phyloP scores from a whole-genome alignment of 2,888 invertebrate genomes.

The Sturmia bella region DNA sequence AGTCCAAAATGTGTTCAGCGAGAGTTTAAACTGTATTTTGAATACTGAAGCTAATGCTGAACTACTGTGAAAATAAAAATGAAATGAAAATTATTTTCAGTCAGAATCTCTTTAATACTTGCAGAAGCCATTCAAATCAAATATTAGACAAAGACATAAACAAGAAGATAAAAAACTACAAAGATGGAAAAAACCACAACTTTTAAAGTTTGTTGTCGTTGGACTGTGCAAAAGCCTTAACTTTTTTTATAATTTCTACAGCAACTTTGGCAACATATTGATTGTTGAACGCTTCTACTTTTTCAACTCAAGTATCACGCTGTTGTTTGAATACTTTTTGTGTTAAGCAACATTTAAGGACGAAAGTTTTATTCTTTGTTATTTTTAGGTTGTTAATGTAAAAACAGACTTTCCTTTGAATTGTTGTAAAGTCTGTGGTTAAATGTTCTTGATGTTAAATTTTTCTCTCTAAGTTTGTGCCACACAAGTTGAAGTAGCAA shows the following conservation, averaged over 20 bases:
- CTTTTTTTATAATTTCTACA: conserved; percentile 9
- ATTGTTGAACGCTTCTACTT: conserved; percentile 9
- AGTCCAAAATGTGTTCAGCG: too few species aligned
- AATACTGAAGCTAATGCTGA: conserved; percentile 27
- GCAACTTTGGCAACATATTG: conserved; percentile 43
- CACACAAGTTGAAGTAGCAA: conserved; percentile 34
- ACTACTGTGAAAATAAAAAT: conserved; percentile 37
- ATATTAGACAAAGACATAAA: not conserved
- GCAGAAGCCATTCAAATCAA: conserved; percentile 40
- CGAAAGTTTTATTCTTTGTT: conserved; percentile 33
- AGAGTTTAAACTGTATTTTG: not conserved
- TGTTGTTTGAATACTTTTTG: conserved; percentile 16
- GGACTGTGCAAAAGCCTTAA: not conserved
- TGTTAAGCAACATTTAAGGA: conserved; percentile 18
- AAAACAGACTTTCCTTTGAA: conserved; percentile 54
- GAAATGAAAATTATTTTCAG: conserved; percentile 29
- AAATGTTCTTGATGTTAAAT: conserved; percentile 54
- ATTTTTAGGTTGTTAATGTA: conserved; percentile 37
- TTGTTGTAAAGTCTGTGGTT: conserved; percentile 58
- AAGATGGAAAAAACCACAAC: not conserved
- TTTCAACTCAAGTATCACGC: conserved; percentile 14
- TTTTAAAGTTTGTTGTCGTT: not conserved
- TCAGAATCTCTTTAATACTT: not conserved
- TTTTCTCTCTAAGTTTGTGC: conserved; percentile 23
- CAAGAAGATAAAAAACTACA: not conserved